These are phyloP conservation scores for Xiphophorus birchmanni DNA, from an alignment of 2,797 vertebrate genomes.

Conservation along the genomic window DNA sequence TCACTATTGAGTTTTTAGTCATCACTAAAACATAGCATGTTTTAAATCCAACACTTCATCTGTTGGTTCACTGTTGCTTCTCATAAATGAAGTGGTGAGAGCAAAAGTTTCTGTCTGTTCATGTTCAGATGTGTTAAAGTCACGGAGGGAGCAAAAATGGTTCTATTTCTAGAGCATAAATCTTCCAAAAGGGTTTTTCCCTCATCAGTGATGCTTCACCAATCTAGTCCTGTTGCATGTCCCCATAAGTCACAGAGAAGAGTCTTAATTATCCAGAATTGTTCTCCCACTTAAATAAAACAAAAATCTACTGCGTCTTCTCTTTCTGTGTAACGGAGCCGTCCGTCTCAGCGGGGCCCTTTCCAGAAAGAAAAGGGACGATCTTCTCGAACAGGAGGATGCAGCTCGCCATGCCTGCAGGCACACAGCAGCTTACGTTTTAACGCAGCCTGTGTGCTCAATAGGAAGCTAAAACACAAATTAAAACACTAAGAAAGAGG, in stretches of 20 bases:
- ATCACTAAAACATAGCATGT: background rate
- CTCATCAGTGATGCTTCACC: too few relatives aligned
- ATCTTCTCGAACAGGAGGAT: constrained; percentile 75
- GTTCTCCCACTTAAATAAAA: background rate
- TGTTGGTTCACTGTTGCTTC: background rate
- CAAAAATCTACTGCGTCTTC: constrained; percentile 57
- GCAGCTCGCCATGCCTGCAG: constrained; percentile 71
- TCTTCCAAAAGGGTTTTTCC: background rate
- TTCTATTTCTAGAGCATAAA: too few relatives aligned
- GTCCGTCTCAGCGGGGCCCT: constrained; percentile 6
- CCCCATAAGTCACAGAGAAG: background rate
- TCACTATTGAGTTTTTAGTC: background rate
- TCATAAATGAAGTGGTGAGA: background rate
- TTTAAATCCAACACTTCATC: background rate
- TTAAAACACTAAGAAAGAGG: background rate
- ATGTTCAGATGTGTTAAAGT: background rate
- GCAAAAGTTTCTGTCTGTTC: background rate
- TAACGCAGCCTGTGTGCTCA: background rate
- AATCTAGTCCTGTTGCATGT: background rate
- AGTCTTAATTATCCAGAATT: background rate
- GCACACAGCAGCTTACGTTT: background rate
- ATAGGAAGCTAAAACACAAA: background rate
- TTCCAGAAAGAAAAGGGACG: constrained; percentile 68
- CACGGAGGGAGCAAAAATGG: too few relatives aligned
- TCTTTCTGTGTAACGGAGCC: constrained; percentile 32